Evolutionary conservation across 64 coral and sea anemone genomes (phyloP).

Genomic region (Astreopora myriophthalma): DNA sequence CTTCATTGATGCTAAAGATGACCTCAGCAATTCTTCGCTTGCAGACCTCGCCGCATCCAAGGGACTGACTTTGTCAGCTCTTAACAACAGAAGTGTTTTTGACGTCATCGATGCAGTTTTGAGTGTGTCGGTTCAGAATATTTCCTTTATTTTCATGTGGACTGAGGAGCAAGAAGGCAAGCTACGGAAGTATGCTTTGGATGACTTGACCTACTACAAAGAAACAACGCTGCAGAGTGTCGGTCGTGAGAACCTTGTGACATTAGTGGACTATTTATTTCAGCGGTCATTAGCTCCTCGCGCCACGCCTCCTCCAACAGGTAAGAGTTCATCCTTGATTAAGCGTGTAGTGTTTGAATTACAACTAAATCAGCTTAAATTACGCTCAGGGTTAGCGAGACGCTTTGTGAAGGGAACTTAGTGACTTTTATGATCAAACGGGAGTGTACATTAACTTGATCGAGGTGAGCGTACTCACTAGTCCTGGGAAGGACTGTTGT

Average conservation of each 20-base stretch:
- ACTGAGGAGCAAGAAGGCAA: background rate
- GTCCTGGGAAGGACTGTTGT: too few relatives aligned
- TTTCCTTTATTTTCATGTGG: constrained; percentile 76
- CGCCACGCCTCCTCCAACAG: background rate
- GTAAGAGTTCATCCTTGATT: too few relatives aligned
- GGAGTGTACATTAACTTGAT: too few relatives aligned
- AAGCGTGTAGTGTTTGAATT: too few relatives aligned
- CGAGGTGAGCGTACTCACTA: too few relatives aligned
- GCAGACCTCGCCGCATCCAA: background rate
- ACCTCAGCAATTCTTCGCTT: constrained; percentile 25
- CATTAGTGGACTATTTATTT: background rate
- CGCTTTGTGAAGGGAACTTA: too few relatives aligned
- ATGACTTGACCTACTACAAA: background rate
- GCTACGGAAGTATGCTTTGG: background rate
- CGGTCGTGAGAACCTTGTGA: background rate
- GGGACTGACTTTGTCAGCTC: background rate
- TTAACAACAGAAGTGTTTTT: constrained; percentile 36
- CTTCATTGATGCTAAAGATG: constrained; percentile 33
- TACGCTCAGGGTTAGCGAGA: too few relatives aligned
- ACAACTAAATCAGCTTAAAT: too few relatives aligned
- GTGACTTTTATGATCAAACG: too few relatives aligned
- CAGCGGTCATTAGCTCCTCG: background rate
- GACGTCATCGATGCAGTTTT: constrained; percentile 30
- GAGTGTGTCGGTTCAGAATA: constrained; percentile 28
- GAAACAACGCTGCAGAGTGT: background rate